A percentile compares a stretch with the other conserved stretches of the same genome.
These are phyloP conservation scores for Connochaetes taurinus DNA, from an alignment of 2,113 vertebrate genomes.

Conservation along the genomic window DNA sequence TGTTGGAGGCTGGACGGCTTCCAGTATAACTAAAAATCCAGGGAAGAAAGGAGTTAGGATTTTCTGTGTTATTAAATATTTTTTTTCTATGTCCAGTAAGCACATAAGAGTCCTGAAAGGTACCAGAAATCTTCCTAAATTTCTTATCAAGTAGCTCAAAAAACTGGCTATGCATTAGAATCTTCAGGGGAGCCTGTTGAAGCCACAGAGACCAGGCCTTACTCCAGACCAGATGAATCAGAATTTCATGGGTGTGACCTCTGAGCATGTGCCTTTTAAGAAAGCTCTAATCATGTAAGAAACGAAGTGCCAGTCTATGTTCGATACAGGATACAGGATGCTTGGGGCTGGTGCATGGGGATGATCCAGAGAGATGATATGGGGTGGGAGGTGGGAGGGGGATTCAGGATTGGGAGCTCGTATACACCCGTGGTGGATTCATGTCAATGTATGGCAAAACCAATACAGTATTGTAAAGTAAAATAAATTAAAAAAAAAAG, in stretches of 20 bases:
- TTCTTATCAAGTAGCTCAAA: not conserved
- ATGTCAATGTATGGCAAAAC: too few relatives aligned
- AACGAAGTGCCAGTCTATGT: too few relatives aligned
- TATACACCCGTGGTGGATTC: too few relatives aligned
- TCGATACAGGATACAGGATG: too few relatives aligned
- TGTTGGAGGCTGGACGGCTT: constrained; percentile 73
- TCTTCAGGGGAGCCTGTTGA: not conserved
- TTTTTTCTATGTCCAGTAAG: not conserved
- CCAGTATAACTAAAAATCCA: constrained; percentile 69
- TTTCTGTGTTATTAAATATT: not conserved
- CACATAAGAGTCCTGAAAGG: not conserved
- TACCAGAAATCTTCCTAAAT: not conserved
- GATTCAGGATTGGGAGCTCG: too few relatives aligned
- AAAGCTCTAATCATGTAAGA: not conserved
- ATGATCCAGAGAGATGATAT: too few relatives aligned
- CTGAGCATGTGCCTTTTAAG: not conserved
- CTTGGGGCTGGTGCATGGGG: too few relatives aligned
- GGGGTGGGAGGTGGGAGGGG: too few relatives aligned
- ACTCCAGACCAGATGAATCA: not conserved
- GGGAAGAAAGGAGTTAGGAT: not conserved
- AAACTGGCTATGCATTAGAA: not conserved
- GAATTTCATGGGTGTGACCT: not conserved
- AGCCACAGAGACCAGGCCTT: not conserved
- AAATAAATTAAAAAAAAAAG: too few relatives aligned
- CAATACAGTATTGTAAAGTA: too few relatives aligned